Conservation (phyloP, 2,113 vertebrate genomes). For the Natator depressus region DNA sequence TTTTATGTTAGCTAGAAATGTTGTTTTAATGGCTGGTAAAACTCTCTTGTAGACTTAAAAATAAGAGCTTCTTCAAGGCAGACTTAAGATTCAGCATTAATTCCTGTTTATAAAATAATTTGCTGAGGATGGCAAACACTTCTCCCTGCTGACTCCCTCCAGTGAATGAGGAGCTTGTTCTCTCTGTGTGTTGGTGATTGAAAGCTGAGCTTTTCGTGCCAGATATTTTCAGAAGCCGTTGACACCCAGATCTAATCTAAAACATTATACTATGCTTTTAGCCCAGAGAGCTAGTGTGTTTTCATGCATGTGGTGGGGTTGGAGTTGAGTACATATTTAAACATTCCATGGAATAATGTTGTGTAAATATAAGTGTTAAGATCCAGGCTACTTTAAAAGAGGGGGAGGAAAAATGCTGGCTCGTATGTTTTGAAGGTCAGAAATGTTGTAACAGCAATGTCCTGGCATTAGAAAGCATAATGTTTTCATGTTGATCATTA, state of each 20-base stretch:
- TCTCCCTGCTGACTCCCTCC: slow-evolving; percentile 54
- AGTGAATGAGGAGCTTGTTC: slow-evolving; percentile 70
- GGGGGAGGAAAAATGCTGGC: neutral
- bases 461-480: slow-evolving; percentile 21
- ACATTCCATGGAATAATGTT: slow-evolving; percentile 42
- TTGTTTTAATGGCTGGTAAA: slow-evolving; percentile 57
- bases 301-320: neutral
- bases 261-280: slow-evolving; percentile 34
- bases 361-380: slow-evolving; percentile 46
- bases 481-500: slow-evolving; percentile 25
- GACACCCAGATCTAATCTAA: slow-evolving; percentile 51
- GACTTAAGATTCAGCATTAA: slow-evolving; percentile 43
- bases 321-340: slow-evolving; percentile 31
- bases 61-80: slow-evolving; percentile 54
- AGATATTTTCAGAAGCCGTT: slow-evolving; percentile 69
- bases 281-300: slow-evolving; percentile 39
- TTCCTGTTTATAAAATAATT: slow-evolving; percentile 69
- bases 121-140: slow-evolving; percentile 61
- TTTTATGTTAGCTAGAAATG: slow-evolving; percentile 54
- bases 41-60: slow-evolving; percentile 49
- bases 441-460: slow-evolving; percentile 40
- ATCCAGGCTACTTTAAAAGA: slow-evolving; percentile 15
- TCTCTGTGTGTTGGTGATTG: slow-evolving; percentile 46
- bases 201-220: slow-evolving; percentile 65
- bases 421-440: slow-evolving; percentile 39